phyloP scores from a whole-genome alignment of 2,888 invertebrate species.

The Helleia helle region DNA sequence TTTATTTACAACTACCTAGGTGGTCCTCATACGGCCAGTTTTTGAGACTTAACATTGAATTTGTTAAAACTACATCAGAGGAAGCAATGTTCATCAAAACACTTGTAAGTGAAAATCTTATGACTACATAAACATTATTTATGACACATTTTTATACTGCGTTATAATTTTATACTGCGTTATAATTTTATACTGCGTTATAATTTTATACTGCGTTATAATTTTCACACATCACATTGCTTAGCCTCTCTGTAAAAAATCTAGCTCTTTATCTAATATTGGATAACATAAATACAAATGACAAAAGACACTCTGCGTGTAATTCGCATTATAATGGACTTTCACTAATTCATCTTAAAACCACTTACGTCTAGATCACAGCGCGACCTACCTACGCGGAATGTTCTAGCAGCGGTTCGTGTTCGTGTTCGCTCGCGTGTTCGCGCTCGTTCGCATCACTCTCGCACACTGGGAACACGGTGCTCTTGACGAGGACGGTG shows the following conservation, averaged over 20 bases:
- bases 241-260: conserved; percentile 2
- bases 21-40: conserved; percentile 5
- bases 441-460: conserved; percentile 16
- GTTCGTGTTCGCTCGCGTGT: conserved; percentile 28
- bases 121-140: neutral
- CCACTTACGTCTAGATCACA: conserved; percentile 49
- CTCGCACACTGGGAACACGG: conserved; percentile 29
- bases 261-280: conserved; percentile 8
- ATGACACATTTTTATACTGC: conserved; percentile 5
- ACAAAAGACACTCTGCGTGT: neutral
- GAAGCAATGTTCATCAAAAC: conserved; percentile 1
- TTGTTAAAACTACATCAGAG: neutral
- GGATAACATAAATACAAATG: conserved; percentile 1
- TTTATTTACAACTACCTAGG: conserved; percentile 8
- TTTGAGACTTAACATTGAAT: conserved; percentile 2
- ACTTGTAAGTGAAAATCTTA: neutral
- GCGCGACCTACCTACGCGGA: conserved; percentile 55
- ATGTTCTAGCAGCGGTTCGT: conserved; percentile 53
- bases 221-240: neutral
- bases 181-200: neutral
- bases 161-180: neutral
- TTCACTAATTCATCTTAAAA: conserved; percentile 13
- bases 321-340: conserved; percentile 4
- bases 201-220: neutral
- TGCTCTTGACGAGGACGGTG: conserved; percentile 37